Evolutionary conservation across 2,113 vertebrate species (phyloP).

Genomic region (Tetraodon nigroviridis): DNA sequence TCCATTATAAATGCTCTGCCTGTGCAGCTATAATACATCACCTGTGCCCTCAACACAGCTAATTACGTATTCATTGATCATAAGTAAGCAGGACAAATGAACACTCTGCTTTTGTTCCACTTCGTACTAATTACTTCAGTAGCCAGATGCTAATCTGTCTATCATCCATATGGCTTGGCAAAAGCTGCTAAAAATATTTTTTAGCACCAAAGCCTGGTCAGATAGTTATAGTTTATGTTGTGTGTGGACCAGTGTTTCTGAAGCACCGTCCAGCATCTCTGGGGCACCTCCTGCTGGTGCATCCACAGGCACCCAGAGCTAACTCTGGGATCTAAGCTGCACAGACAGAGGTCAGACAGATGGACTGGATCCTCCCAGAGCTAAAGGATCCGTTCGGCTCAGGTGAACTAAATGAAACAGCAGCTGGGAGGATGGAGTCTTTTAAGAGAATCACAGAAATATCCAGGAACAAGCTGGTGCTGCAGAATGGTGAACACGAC

Average conservation of each 20-base stretch:
- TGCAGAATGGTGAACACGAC: slow-evolving; percentile 7
- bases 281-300: slow-evolving; percentile 30
- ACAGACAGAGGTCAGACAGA: slow-evolving; percentile 56
- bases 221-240: not conserved
- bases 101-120: slow-evolving; percentile 54
- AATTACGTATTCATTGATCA: slow-evolving; percentile 67
- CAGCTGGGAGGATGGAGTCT: slow-evolving; percentile 20
- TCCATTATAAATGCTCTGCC: slow-evolving; percentile 65
- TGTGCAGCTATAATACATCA: slow-evolving; percentile 59
- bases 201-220: slow-evolving; percentile 15
- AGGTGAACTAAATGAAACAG: slow-evolving; percentile 32
- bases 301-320: slow-evolving; percentile 27
- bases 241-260: not conserved
- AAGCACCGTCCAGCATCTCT: slow-evolving; percentile 1
- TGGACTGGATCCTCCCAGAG: slow-evolving; percentile 57
- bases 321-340: slow-evolving; percentile 42
- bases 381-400: slow-evolving; percentile 42
- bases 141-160: slow-evolving; percentile 63
- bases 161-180: slow-evolving; percentile 44
- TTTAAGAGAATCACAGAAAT: no score
- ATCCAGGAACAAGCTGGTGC: not conserved
- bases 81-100: slow-evolving; percentile 74
- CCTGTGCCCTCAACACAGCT: slow-evolving; percentile 58
- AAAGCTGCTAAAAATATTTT: slow-evolving; percentile 26
- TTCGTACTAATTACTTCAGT: slow-evolving; percentile 69